A percentile compares a stretch with the other conserved stretches of the same genome.
These are phyloP conservation scores for Catocala fraxini DNA, from an alignment of 2,888 invertebrate genomes.

Conservation along the genomic window DNA sequence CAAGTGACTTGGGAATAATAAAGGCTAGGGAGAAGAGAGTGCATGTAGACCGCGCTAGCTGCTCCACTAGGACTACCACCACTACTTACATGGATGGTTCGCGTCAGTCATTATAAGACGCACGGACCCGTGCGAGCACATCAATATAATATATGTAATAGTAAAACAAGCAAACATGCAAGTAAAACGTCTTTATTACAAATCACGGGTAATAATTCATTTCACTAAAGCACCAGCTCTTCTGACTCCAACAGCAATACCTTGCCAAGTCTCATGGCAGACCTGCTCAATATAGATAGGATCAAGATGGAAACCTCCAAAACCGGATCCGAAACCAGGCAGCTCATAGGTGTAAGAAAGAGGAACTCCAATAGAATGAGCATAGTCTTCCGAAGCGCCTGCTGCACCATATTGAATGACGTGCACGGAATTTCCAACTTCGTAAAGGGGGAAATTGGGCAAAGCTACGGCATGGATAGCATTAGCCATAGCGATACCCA, in stretches of 20 bases:
- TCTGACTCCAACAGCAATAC: slow-evolving; percentile 81
- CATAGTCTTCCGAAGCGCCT: slow-evolving; percentile 91
- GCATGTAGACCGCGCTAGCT: no score
- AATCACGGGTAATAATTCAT: background rate
- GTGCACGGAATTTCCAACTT: slow-evolving; percentile 83
- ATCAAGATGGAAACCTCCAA: slow-evolving; percentile 86
- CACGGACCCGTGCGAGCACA: no score
- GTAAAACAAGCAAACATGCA: no score
- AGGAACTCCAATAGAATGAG: slow-evolving; percentile 85
- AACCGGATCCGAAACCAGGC: slow-evolving; percentile 81
- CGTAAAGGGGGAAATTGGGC: slow-evolving; percentile 75
- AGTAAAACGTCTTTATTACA: no score
- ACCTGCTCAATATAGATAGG: slow-evolving; percentile 86
- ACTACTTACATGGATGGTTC: no score
- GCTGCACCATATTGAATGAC: slow-evolving; percentile 85
- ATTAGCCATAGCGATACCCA: slow-evolving; percentile 74
- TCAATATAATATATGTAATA: no score
- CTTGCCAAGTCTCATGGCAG: slow-evolving; percentile 88
- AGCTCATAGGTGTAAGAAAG: slow-evolving; percentile 90
- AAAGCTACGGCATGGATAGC: slow-evolving; percentile 70
- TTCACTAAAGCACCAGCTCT: slow-evolving; percentile 59
- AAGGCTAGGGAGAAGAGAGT: no score
- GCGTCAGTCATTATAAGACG: no score
- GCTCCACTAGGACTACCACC: no score
- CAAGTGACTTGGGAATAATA: no score